phyloP scores from a whole-genome alignment of 1,140 invertebrate genomes.

The roundworm (Caenorhabditis elegans) region DNA sequence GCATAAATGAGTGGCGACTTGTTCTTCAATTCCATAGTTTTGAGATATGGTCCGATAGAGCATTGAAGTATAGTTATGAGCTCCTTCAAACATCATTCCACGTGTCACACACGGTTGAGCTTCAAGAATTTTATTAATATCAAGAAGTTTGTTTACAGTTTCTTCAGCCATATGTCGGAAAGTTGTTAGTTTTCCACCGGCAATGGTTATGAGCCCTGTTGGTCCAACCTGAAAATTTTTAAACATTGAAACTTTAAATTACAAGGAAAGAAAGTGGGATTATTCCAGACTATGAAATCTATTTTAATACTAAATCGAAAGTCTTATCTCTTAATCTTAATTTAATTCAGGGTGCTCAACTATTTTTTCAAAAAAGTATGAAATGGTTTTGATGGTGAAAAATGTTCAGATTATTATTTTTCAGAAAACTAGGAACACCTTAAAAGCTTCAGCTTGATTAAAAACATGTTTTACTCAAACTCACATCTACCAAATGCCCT shows the following conservation, averaged over 20 bases:
- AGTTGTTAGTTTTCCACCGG: slow-evolving; percentile 99
- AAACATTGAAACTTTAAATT: too few species aligned
- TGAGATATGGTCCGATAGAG: slow-evolving; percentile 95
- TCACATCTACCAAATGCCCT: slow-evolving; percentile 88
- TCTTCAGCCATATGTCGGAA: slow-evolving; percentile 94
- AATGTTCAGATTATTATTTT: too few species aligned
- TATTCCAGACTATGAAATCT: too few species aligned
- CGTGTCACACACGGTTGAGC: slow-evolving; percentile 68
- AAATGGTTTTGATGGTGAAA: too few species aligned
- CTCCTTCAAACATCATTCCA: slow-evolving; percentile 85
- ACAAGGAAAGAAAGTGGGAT: too few species aligned
- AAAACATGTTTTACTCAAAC: too few species aligned
- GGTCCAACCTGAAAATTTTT: slow-evolving; percentile 75
- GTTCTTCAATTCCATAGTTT: slow-evolving; percentile 73
- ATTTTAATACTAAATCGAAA: too few species aligned
- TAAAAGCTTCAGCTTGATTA: too few species aligned
- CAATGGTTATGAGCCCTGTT: slow-evolving; percentile 89
- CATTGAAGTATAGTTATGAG: slow-evolving; percentile 91
- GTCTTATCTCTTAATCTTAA: too few species aligned
- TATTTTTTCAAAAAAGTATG: too few species aligned
- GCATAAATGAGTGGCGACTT: slow-evolving; percentile 85
- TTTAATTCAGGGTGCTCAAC: too few species aligned
- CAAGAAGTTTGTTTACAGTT: slow-evolving; percentile 85
- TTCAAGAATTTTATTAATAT: slow-evolving; percentile 69
- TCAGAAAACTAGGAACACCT: too few species aligned